These are phyloP conservation scores for Eilema sororculum DNA, from an alignment of 2,888 invertebrate genomes.

Conservation along the genomic window DNA sequence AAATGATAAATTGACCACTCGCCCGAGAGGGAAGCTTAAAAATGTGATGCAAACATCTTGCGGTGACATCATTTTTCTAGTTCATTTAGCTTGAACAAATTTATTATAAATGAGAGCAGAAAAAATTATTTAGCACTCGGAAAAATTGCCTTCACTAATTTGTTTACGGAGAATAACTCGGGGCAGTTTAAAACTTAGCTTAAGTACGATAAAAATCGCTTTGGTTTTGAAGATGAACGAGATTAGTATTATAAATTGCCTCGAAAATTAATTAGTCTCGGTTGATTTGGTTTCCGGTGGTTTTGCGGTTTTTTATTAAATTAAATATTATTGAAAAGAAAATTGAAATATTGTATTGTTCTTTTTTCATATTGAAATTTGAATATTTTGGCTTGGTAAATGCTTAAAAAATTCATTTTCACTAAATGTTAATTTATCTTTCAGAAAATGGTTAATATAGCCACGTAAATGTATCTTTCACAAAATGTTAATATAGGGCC, in stretches of 20 bases:
- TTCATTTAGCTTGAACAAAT: conserved; percentile 55
- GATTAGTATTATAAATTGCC: conserved; percentile 14
- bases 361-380: not conserved
- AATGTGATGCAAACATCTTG: conserved; percentile 54
- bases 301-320: not conserved
- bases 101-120: conserved; percentile 50
- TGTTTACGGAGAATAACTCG: conserved; percentile 25
- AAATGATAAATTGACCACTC: conserved; percentile 62
- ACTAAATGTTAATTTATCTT: too few species aligned
- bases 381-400: too few species aligned
- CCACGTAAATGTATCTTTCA: too few species aligned
- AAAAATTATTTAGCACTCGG: conserved; percentile 37
- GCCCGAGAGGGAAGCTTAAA: conserved; percentile 46
- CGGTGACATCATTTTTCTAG: conserved; percentile 57
- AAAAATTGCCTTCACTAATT: conserved; percentile 43
- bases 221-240: not conserved
- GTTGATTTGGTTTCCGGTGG: conserved; percentile 14
- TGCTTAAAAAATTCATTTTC: too few species aligned
- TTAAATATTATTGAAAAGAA: not conserved
- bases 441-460: too few species aligned
- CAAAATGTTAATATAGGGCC: too few species aligned
- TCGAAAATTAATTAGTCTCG: not conserved
- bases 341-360: not conserved
- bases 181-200: conserved; percentile 27
- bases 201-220: conserved; percentile 14